phyloP scores from a whole-genome alignment of 2,797 vertebrate genomes.

The Myoxocephalus aenaeus region DNA sequence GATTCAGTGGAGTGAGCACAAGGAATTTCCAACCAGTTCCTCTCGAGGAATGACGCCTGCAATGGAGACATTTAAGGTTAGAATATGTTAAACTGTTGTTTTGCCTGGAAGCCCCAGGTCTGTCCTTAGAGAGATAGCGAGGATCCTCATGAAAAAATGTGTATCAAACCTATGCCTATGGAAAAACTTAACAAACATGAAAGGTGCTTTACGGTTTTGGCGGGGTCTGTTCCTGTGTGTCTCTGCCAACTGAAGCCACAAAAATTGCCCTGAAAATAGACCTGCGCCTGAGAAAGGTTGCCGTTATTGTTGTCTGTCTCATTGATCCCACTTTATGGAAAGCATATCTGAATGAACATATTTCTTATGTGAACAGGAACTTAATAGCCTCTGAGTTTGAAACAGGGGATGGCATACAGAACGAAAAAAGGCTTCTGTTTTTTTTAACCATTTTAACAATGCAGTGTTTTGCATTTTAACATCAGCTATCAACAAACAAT shows the following conservation, averaged over 20 bases:
- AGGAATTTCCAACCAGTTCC: background rate
- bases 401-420: too few relatives aligned
- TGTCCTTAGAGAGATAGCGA: background rate
- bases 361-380: background rate
- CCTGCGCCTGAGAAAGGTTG: background rate
- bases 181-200: background rate
- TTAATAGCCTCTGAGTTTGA: too few relatives aligned
- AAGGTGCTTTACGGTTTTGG: background rate
- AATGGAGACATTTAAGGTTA: conserved; percentile 6
- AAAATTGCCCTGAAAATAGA: background rate
- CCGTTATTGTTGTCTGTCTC: background rate
- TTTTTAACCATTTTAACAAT: too few relatives aligned
- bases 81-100: background rate
- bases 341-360: background rate
- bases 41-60: background rate
- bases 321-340: background rate
- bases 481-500: background rate
- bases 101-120: background rate
- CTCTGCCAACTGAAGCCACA: background rate
- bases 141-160: background rate
- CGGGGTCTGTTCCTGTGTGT: background rate
- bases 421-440: too few relatives aligned
- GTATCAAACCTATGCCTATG: too few relatives aligned
- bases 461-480: too few relatives aligned
- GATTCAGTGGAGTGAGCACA: background rate